Evolutionary conservation across 1,140 invertebrate species (phyloP).

Genomic region (Drosophila saltans): DNA sequence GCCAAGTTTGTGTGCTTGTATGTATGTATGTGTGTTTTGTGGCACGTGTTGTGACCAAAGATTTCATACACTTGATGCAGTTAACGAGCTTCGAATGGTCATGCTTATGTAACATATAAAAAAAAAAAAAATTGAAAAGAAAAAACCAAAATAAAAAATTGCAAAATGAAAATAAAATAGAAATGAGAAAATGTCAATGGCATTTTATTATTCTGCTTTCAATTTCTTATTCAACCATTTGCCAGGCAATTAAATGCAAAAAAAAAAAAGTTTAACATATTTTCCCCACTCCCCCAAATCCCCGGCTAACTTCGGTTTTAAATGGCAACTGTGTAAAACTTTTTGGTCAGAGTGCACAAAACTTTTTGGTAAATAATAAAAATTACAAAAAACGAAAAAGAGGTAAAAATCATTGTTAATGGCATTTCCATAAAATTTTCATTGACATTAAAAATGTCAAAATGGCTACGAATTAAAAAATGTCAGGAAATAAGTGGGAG

Average conservation of each 20-base stretch:
- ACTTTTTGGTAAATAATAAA: conserved; percentile 31
- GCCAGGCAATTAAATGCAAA: conserved; percentile 30
- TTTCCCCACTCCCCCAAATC: neutral
- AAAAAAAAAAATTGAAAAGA: neutral
- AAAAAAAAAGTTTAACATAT: neutral
- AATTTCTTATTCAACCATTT: conserved; percentile 13
- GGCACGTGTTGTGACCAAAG: conserved; percentile 20
- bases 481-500: conserved; percentile 58
- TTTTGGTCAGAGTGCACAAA: conserved; percentile 36
- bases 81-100: conserved; percentile 22
- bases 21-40: neutral
- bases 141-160: neutral
- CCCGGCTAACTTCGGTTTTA: neutral
- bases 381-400: conserved; percentile 1
- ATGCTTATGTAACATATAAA: conserved; percentile 15
- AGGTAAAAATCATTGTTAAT: conserved; percentile 28
- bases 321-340: conserved; percentile 39
- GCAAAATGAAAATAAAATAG: neutral
- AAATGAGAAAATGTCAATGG: conserved; percentile 6
- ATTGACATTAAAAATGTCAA: conserved; percentile 65
- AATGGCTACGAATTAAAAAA: conserved; percentile 72
- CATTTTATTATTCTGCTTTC: conserved; percentile 10
- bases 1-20: neutral
- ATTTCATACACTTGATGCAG: conserved; percentile 21
- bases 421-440: conserved; percentile 36